phyloP scores from a whole-genome alignment of 2,797 vertebrate species.

The Coilia nasus region DNA sequence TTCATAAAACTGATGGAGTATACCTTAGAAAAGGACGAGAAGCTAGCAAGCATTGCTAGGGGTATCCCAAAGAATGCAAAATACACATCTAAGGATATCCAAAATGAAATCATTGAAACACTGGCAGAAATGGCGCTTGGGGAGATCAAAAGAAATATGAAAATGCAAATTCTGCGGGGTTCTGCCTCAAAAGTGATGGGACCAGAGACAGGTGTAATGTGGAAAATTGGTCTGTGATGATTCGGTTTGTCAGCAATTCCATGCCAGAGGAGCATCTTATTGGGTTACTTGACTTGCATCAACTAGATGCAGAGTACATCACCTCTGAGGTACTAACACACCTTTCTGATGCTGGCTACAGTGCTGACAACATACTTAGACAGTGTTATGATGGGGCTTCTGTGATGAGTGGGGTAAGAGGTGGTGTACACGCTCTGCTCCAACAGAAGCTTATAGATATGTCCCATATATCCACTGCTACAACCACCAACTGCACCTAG shows the following conservation, averaged over 20 bases:
- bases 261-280: slow-evolving; percentile 45
- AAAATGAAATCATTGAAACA: slow-evolving; percentile 47
- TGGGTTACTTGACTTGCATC: too few relatives aligned
- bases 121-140: slow-evolving; percentile 33
- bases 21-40: slow-evolving; percentile 40
- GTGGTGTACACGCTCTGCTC: too few relatives aligned
- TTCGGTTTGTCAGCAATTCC: slow-evolving; percentile 36
- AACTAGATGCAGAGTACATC: too few relatives aligned
- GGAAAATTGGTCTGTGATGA: slow-evolving; percentile 39
- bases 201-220: too few relatives aligned
- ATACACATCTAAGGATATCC: slow-evolving; percentile 45
- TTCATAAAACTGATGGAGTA: slow-evolving; percentile 42
- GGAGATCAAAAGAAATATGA: slow-evolving; percentile 37
- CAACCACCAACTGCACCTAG: slow-evolving; percentile 32
- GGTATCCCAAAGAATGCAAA: slow-evolving; percentile 42
- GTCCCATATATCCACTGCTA: slow-evolving; percentile 32
- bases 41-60: slow-evolving; percentile 36
- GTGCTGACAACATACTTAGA: too few relatives aligned
- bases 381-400: too few relatives aligned
- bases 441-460: neutral
- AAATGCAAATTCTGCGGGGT: slow-evolving; percentile 37
- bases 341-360: too few relatives aligned
- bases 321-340: too few relatives aligned
- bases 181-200: too few relatives aligned
- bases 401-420: too few relatives aligned